Base-by-base conservation (phyloP, 2,113 vertebrate genomes). In the Seriola quinqueradiata region DNA sequence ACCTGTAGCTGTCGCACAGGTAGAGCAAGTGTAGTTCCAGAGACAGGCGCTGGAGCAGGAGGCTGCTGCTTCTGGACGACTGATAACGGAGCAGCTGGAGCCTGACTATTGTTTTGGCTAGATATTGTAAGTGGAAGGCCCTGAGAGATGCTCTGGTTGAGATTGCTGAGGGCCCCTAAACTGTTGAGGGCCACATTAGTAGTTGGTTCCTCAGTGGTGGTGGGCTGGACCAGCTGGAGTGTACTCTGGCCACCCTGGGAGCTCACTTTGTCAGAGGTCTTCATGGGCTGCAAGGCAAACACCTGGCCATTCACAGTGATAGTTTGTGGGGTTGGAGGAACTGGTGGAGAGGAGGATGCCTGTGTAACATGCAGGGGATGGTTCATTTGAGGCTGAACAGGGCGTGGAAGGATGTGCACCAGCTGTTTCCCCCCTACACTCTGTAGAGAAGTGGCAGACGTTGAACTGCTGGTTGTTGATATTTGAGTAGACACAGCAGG, bases 241-340 rank as follows among this genome's bases (percentile, higher is more conserved):
- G 97, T 96, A 88, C 94, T 94, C 78, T 94, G 92, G 38, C 88
- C 69, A 52, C 90, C 70, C 93, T 97, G 96, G 81, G 93, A 95
- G 70, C 94, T 95, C 63, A 91, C 90, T 92, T 96, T 97, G 55
- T 97, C 96, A 50, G 96, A 96, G 28, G 97, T 96, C 92, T 97
- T 98, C 78, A 99, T 94, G 60, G 98, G 97, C 85, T 99, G 97
- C 91, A 99, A 92, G 28, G 97, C 97, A 92, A 99, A 99, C 75
- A 99, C 95, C 90, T 99, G 98, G 63, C 98, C 98, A 0, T 99
- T 99, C 79, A 99, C 95, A 84, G 97, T 99, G 92, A 99, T 97
- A 6, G 98, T 99, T 65, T 99, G 97, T 25, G 97, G 97, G 77
- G 97, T 95, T 74, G 96, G 94, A 59, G 96, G 96, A 54, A 72